Evolutionary conservation across 2,113 vertebrate genomes (phyloP).

Genomic region (Mellivora capensis): DNA sequence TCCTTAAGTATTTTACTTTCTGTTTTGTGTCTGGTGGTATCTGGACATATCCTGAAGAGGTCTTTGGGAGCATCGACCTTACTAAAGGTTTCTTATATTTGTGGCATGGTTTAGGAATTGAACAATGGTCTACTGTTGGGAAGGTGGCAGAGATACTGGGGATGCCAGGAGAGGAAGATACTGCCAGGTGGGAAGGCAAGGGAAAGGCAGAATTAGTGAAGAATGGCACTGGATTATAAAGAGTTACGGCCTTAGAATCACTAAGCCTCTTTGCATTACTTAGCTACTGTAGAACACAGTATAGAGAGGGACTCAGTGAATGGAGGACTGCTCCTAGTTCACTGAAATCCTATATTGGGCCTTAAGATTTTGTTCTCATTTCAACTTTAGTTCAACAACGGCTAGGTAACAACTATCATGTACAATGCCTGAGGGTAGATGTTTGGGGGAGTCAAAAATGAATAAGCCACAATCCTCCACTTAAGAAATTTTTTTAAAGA

Average conservation of each 20-base stretch:
- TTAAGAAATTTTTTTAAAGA: background rate
- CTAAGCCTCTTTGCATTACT: background rate
- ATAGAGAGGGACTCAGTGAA: background rate
- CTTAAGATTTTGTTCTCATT: background rate
- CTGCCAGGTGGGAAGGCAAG: background rate
- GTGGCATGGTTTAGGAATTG: background rate
- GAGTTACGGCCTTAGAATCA: background rate
- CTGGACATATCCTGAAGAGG: background rate
- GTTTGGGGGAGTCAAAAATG: background rate
- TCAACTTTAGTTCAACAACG: background rate
- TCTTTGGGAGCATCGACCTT: background rate
- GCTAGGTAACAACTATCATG: background rate
- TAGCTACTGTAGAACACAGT: background rate
- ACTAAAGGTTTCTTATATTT: background rate
- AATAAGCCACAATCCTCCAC: background rate
- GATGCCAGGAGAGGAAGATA: background rate
- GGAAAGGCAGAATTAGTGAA: background rate
- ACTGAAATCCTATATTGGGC: background rate
- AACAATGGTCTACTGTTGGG: background rate
- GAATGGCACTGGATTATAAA: background rate
- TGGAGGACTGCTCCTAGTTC: background rate
- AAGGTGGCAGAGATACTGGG: background rate
- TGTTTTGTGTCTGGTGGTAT: background rate
- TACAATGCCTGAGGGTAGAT: background rate
- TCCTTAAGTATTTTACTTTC: background rate